These are phyloP conservation scores for Pachypanchax playfairii DNA, from an alignment of 2,113 vertebrate genomes.

Conservation along the genomic window DNA sequence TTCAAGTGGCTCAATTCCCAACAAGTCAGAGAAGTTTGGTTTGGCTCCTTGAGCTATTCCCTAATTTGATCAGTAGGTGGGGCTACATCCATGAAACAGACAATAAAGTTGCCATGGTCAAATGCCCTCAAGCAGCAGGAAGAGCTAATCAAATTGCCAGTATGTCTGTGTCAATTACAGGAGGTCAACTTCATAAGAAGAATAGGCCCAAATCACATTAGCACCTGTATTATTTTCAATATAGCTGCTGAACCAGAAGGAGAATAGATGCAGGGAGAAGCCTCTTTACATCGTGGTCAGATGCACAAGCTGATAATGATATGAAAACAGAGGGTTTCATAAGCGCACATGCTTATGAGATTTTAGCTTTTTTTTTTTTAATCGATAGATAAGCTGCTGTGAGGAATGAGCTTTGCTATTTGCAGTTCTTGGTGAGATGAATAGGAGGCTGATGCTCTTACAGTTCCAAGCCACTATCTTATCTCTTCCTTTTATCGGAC, in stretches of 20 bases:
- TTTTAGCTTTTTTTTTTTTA: slow-evolving; percentile 56
- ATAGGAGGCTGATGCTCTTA: slow-evolving; percentile 70
- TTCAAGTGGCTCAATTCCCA: slow-evolving; percentile 42
- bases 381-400: slow-evolving; percentile 69
- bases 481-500: slow-evolving; percentile 72
- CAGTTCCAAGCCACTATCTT: slow-evolving; percentile 67
- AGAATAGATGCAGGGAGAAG: slow-evolving; percentile 24
- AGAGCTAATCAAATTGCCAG: slow-evolving; percentile 73
- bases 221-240: slow-evolving; percentile 61
- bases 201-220: slow-evolving; percentile 68
- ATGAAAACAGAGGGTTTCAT: slow-evolving; percentile 71
- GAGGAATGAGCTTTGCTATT: slow-evolving; percentile 72
- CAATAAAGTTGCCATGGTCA: slow-evolving; percentile 42
- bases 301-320: slow-evolving; percentile 56
- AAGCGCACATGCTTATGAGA: slow-evolving; percentile 68
- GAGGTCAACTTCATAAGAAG: slow-evolving; percentile 73
- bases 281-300: slow-evolving; percentile 42
- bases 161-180: slow-evolving; percentile 75
- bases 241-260: slow-evolving; percentile 32
- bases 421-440: slow-evolving; percentile 72
- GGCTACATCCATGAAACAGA: slow-evolving; percentile 76
- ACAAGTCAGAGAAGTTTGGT: slow-evolving; percentile 29
- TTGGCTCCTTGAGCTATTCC: slow-evolving; percentile 35
- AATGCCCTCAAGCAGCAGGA: slow-evolving; percentile 65
- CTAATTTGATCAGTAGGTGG: slow-evolving; percentile 70